Percentiles rank a stretch among this genome's conserved stretches.
Evolutionary conservation across 2,113 vertebrate species (phyloP).

Genomic region (Platycercus adscitus): DNA sequence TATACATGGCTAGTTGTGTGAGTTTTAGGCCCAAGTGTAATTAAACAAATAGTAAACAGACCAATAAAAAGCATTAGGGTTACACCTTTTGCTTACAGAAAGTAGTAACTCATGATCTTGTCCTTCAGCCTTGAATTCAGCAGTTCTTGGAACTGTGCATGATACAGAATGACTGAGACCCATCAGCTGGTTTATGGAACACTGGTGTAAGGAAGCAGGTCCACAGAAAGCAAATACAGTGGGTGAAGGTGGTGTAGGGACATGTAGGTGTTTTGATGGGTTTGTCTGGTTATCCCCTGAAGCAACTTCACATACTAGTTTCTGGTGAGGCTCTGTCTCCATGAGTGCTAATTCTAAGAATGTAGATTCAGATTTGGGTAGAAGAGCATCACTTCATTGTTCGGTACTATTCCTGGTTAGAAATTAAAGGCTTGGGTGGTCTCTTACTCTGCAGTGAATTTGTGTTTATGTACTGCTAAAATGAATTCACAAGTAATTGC

Average conservation of each 20-base stretch:
- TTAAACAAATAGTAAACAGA: neutral
- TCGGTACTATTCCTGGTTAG: neutral
- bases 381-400: neutral
- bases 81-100: neutral
- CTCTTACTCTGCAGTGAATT: neutral
- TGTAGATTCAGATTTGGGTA: neutral
- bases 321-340: neutral
- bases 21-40: neutral
- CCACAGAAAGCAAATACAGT: neutral
- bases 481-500: neutral
- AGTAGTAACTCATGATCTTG: neutral
- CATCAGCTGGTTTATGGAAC: neutral
- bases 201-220: neutral
- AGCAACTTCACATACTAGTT: neutral
- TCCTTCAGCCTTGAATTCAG: neutral
- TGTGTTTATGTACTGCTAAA: neutral
- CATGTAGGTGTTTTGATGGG: neutral
- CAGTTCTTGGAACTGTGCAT: neutral
- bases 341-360: neutral
- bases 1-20: fast-evolving
- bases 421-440: neutral
- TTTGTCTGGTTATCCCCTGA: neutral
- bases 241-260: neutral
- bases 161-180: neutral
- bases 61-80: neutral